Percentiles rank a stretch among this genome's conserved stretches.
phyloP scores from a whole-genome alignment of 2,888 invertebrate genomes.

The Oscheius onirici region DNA sequence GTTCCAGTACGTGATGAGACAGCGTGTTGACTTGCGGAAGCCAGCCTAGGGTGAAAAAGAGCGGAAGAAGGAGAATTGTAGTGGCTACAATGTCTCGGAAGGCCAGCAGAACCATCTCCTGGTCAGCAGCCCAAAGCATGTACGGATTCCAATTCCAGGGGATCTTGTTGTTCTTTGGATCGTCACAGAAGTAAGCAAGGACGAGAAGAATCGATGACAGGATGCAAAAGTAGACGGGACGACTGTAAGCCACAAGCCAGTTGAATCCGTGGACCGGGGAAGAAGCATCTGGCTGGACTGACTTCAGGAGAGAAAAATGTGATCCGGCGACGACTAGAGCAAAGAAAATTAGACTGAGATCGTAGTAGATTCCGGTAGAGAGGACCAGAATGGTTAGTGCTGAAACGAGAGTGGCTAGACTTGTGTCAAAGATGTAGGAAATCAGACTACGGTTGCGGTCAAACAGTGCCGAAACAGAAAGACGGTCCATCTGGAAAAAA shows the following conservation, averaged over 20 bases:
- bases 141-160: slow-evolving; percentile 61
- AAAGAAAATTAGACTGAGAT: slow-evolving; percentile 90
- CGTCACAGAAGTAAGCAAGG: slow-evolving; percentile 58
- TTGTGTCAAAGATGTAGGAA: slow-evolving; percentile 84
- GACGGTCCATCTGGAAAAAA: slow-evolving; percentile 84
- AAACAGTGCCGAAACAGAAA: slow-evolving; percentile 88
- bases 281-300: slow-evolving; percentile 97
- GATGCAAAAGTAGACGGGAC: slow-evolving; percentile 87
- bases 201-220: slow-evolving; percentile 77
- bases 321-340: slow-evolving; percentile 97
- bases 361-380: slow-evolving; percentile 83
- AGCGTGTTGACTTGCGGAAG: slow-evolving; percentile 97
- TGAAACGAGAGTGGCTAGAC: slow-evolving; percentile 86
- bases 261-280: slow-evolving; percentile 87
- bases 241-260: slow-evolving; percentile 73
- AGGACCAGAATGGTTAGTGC: slow-evolving; percentile 75
- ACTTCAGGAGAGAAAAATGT: slow-evolving; percentile 80
- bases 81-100: slow-evolving; percentile 70
- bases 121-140: background rate
- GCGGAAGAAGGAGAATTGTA: slow-evolving; percentile 87
- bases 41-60: slow-evolving; percentile 91
- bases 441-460: slow-evolving; percentile 86
- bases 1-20: slow-evolving; percentile 93
- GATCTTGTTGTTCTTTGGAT: slow-evolving; percentile 32
- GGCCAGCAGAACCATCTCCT: slow-evolving; percentile 28